Evolutionary conservation across 2,888 invertebrate genomes (phyloP).

Genomic region (Dugesia japonica): DNA sequence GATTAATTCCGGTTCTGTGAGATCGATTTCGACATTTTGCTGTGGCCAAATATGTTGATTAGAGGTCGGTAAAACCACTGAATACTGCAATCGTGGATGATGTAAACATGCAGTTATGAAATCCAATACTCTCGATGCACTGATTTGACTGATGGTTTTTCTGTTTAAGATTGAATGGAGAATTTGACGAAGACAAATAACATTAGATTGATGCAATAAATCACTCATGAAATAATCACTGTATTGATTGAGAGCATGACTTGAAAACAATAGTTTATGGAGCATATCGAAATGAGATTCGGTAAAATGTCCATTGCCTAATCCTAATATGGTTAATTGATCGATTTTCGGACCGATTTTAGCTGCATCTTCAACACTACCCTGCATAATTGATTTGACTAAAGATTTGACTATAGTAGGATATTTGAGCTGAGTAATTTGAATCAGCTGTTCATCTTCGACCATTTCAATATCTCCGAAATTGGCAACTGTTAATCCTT

Average conservation of each 20-base stretch:
- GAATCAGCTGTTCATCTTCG: not conserved
- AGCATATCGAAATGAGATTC: not conserved
- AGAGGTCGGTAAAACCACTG: not conserved
- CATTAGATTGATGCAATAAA: constrained; percentile 5
- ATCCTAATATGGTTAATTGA: not conserved
- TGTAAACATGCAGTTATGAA: not conserved
- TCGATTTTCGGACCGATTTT: constrained; percentile 8
- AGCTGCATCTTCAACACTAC: not conserved
- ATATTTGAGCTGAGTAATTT: not conserved
- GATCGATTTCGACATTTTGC: not conserved
- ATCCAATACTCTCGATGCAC: not conserved
- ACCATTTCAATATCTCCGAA: not conserved
- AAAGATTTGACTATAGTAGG: not conserved
- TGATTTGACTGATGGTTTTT: not conserved
- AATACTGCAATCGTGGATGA: constrained; percentile 4
- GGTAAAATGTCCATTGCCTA: not conserved
- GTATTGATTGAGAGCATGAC: not conserved
- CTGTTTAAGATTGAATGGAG: not conserved
- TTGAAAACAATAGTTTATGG: constrained; percentile 16
- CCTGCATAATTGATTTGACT: not conserved
- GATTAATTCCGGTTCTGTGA: not conserved
- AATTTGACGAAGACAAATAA: not conserved
- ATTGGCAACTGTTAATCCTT: not conserved
- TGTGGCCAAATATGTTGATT: not conserved
- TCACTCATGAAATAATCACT: constrained; percentile 23